Base-by-base conservation (phyloP, 2,113 vertebrate genomes). In the Macrotis lagotis region DNA sequence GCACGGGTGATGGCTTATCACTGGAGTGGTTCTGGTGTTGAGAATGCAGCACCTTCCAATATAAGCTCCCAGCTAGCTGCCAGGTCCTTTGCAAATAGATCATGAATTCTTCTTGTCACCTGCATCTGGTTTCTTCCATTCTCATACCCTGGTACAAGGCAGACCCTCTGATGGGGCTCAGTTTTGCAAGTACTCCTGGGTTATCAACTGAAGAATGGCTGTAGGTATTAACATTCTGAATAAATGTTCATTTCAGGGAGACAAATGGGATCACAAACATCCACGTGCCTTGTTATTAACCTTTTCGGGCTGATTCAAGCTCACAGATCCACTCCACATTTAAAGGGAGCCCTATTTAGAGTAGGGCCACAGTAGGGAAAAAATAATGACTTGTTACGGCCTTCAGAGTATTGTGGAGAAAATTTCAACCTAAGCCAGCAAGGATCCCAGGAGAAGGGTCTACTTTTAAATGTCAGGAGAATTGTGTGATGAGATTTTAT, bases 201-300 rank as follows among this genome's bases (percentile, higher is more conserved):
- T 97, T 98, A 48, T 95, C 96, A 98, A 97, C 97, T 97, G 91
- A 95, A 97, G 90, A 97, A 98, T 92, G 93, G 94, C 96, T 97
- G 66, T 93, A 96, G 96, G 96, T 96, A 96, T 97, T 96, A 95
- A 92, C 53, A 93, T 97, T 95, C 96, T 95, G 96, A 96, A 97
- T 94, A 96, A 97, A 96, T 95, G 96, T 94, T 94, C 94, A 94
- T 95, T 91, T 95, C 93, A 97, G 96, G 51, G 97, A 92, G 96
- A 95, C 91, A 96, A 93, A 89, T 91, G 90, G 91, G 92, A 94
- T 97, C 96, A 97, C 93, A 97, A 96, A 83, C n/a, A 83, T 83
- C n/a, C 66, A 83, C 44, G 66, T 83, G 66, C 88, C 95, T 53
- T 52, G 48, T 48, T 94, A 90, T 9, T 50, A 53, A 94, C 92